These are phyloP conservation scores for Digitonthophagus gazella DNA, from an alignment of 2,888 invertebrate species.

Conservation along the genomic window DNA sequence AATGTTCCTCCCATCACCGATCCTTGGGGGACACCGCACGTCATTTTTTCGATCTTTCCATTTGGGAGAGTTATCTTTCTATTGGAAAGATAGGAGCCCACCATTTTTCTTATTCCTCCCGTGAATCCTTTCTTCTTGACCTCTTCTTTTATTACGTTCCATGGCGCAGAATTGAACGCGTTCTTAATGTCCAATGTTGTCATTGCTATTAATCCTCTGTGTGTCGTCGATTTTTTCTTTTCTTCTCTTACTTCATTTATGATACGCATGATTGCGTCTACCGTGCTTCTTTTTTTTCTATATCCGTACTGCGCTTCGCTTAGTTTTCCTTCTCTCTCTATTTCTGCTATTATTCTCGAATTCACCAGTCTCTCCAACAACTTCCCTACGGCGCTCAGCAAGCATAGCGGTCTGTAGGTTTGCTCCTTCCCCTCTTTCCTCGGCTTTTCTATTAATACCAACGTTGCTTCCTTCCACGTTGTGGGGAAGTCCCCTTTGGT, in stretches of 20 bases:
- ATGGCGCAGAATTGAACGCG: constrained; percentile 1
- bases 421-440: not conserved
- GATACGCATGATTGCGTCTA: not conserved
- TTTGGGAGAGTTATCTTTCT: not conserved
- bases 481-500: not conserved
- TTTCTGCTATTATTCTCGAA: not conserved
- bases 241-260: not conserved
- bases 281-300: not conserved
- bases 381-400: not conserved
- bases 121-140: not conserved
- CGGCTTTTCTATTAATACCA: not conserved
- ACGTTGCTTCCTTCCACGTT: not conserved
- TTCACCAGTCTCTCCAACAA: not conserved
- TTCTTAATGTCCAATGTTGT: constrained; percentile 7
- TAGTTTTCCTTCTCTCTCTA: not conserved
- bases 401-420: not conserved
- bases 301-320: not conserved
- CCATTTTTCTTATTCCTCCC: not conserved
- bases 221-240: not conserved
- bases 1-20: too few species aligned
- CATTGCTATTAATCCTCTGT: not conserved
- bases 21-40: constrained; percentile 11
- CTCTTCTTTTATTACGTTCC: not conserved
- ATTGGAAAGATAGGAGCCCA: not conserved
- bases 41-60: not conserved